Conservation (phyloP, 2,888 invertebrate genomes). For the Callosobruchus maculatus region DNA sequence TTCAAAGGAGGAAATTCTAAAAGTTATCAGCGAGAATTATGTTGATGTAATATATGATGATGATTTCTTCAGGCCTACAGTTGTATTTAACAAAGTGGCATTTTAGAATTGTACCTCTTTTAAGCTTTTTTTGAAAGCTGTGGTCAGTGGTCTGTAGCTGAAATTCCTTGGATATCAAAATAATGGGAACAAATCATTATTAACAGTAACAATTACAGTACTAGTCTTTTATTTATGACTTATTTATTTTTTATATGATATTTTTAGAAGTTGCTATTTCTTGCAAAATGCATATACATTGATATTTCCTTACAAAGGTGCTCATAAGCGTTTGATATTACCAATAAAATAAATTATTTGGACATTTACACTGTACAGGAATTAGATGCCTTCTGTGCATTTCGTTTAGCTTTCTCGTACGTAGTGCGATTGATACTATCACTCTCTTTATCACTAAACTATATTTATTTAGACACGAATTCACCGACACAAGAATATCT, state of each 20-base stretch:
- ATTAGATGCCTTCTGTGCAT: background rate
- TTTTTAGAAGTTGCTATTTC: background rate
- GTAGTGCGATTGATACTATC: background rate
- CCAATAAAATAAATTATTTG: background rate
- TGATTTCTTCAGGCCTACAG: background rate
- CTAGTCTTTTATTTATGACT: background rate
- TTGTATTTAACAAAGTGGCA: background rate
- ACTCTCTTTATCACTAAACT: background rate
- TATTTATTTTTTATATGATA: background rate
- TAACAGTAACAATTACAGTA: background rate
- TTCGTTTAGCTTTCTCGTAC: background rate
- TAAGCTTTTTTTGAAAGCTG: background rate
- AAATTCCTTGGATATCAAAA: background rate
- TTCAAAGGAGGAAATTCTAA: background rate
- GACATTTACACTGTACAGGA: background rate
- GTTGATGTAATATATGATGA: no score
- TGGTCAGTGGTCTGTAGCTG: background rate
- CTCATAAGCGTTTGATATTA: background rate
- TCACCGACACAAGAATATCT: background rate
- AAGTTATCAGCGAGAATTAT: no score
- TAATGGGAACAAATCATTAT: background rate
- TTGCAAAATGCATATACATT: background rate
- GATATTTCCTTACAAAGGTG: background rate
- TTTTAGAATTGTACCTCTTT: background rate
- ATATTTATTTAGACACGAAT: background rate